Evolutionary conservation across 2,113 vertebrate species (phyloP).

Genomic region (Mugil cephalus): DNA sequence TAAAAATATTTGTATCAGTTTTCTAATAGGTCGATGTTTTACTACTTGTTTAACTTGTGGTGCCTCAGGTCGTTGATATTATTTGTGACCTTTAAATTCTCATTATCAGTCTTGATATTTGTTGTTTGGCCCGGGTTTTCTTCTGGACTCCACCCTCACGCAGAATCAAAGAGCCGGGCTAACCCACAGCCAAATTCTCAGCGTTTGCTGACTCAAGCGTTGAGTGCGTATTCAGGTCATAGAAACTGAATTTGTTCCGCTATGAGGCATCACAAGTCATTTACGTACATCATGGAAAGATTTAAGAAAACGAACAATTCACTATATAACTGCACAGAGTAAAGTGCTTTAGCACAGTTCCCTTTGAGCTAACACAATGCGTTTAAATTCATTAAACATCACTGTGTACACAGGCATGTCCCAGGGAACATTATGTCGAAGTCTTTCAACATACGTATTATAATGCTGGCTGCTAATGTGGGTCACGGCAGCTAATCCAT

Average conservation of each 20-base stretch:
- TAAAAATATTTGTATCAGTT: too few relatives aligned
- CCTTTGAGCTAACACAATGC: constrained; percentile 14
- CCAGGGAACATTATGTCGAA: constrained; percentile 27
- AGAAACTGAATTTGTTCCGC: constrained; percentile 6
- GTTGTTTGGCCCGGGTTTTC: neutral
- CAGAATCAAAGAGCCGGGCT: constrained; percentile 8
- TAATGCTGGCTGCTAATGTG: constrained; percentile 18
- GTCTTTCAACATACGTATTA: constrained; percentile 30
- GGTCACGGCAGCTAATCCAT: constrained; percentile 10
- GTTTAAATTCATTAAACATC: constrained; percentile 32
- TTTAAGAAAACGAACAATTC: neutral
- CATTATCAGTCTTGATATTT: constrained; percentile 8
- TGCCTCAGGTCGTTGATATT: too few relatives aligned
- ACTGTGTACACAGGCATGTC: constrained; percentile 31
- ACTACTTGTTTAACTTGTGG: too few relatives aligned
- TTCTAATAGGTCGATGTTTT: too few relatives aligned
- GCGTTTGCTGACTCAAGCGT: constrained; percentile 2
- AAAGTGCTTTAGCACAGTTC: neutral
- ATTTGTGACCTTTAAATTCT: neutral
- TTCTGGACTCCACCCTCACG: neutral
- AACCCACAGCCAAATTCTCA: constrained; percentile 7
- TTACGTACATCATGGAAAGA: constrained; percentile 2
- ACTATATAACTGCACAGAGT: neutral
- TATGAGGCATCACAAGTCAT: constrained; percentile 12
- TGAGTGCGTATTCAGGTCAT: constrained; percentile 35